Evolutionary conservation across 2,113 vertebrate genomes (phyloP).

Genomic region (Mirounga angustirostris): DNA sequence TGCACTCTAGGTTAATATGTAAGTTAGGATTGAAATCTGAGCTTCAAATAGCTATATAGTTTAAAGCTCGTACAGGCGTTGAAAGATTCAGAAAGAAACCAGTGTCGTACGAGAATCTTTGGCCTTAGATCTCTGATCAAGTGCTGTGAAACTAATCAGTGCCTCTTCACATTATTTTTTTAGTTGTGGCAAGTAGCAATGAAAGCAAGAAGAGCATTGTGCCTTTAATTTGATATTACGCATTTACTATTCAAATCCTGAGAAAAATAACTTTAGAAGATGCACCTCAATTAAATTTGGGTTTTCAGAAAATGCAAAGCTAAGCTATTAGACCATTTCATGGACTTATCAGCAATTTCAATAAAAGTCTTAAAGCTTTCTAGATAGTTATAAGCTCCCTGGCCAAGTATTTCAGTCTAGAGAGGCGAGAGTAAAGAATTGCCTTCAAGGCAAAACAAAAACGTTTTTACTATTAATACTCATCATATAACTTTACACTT

Average conservation of each 20-base stretch:
- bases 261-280: constrained; percentile 35
- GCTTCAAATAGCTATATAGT: neutral
- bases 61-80: neutral
- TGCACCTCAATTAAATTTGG: constrained; percentile 37
- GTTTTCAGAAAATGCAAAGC: neutral
- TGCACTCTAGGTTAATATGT: neutral
- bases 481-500: neutral
- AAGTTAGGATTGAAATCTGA: neutral
- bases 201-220: neutral
- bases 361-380: neutral
- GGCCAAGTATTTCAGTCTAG: neutral
- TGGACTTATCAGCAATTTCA: neutral
- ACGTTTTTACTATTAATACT: neutral
- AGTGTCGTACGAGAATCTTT: neutral
- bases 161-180: neutral
- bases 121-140: neutral
- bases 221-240: neutral
- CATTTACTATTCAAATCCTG: neutral
- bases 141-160: neutral
- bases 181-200: neutral
- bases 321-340: neutral
- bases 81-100: constrained; percentile 34
- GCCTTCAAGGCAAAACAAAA: neutral
- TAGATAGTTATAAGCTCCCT: neutral
- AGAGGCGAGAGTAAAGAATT: neutral